Evolutionary conservation across 2,113 vertebrate species (phyloP), one percentile per base, ranked within the genome.

Genomic region (Zapornia atra): DNA sequence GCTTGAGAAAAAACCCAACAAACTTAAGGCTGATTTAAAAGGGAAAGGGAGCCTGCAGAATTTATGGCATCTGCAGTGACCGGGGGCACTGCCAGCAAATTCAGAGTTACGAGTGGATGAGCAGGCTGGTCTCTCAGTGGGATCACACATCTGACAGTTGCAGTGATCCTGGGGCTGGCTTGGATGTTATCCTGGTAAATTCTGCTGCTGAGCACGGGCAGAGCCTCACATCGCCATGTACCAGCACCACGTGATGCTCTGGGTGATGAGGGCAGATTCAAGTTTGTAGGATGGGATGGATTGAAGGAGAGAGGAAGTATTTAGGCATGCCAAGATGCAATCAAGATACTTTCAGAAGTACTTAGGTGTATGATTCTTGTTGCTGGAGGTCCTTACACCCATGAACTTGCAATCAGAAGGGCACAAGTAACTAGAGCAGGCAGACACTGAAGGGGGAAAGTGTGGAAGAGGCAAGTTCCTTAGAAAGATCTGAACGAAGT

Each of bases 21-120:
- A 36, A 16, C 46, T 72, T 56, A 7, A 51, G 11, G 22, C 36
- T 83, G 2, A 1, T 25, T 68, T 60, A 31, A 75, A 93, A 86
- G 31, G 46, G 57, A 18, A 83, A 48, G 33, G 25, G 63, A 93
- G 9, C 20, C 57, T 85, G 28, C 26, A 51, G 85, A 31, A 93
- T 95, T 96, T 86, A 93, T 36, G 34, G 56, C 38, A 88, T 78
- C 94, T 90, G 92, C 94, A 93, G 71, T n/a, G 86, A 68, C 50
- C 9, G 1, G 36, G 42, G 90, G 63, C 65, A 33, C 66, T 78
- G 78, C 71, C 76, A 79, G 65, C 1, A 16, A 66, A 63, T 65
- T 38, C 53, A 77, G 56, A 90, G 50, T 54, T 61, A 12, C 3
- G 40, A 93, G 66, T 34, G 75, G 44, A 70, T 64, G 57, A 66